Evolutionary conservation across 2,797 vertebrate species (phyloP).

Genomic region (Lutjanus argentimaculatus): DNA sequence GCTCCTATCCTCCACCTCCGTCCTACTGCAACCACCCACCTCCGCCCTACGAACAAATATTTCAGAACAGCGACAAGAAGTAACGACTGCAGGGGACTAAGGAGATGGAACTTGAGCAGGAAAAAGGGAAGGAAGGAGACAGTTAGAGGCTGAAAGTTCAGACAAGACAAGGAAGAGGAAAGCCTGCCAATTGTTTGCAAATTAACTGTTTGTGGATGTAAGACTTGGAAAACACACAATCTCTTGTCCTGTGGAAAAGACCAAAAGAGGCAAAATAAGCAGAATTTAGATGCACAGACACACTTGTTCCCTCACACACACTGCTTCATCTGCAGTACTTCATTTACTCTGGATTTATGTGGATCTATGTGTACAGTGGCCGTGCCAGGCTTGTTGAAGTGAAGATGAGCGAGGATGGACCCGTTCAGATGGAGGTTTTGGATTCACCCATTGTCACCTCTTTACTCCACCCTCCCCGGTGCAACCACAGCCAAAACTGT

Average conservation of each 20-base stretch:
- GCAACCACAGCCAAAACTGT: neutral
- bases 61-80: slow-evolving; percentile 89
- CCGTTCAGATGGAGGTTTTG: neutral
- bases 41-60: slow-evolving; percentile 95
- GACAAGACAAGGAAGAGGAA: neutral
- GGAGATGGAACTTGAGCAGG: slow-evolving; percentile 6
- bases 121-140: neutral
- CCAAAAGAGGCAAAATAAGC: slow-evolving; percentile 24
- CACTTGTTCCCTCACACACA: slow-evolving; percentile 17
- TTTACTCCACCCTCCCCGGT: neutral
- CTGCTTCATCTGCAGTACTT: slow-evolving; percentile 16
- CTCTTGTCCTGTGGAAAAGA: slow-evolving; percentile 37
- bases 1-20: slow-evolving; percentile 92
- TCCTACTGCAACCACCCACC: slow-evolving; percentile 97
- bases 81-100: slow-evolving; percentile 36
- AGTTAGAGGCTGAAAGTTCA: neutral
- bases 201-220: slow-evolving; percentile 7
- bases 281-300: slow-evolving; percentile 30
- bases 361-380: slow-evolving; percentile 20
- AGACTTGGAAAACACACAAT: slow-evolving; percentile 33
- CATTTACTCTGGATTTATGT: slow-evolving; percentile 12
- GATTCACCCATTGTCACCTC: slow-evolving; percentile 24
- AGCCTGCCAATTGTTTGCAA: slow-evolving; percentile 1
- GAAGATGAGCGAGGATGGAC: neutral
- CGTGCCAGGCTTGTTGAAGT: neutral